phyloP scores from a whole-genome alignment of 1,140 invertebrate genomes.

The Olivierus martensii region DNA sequence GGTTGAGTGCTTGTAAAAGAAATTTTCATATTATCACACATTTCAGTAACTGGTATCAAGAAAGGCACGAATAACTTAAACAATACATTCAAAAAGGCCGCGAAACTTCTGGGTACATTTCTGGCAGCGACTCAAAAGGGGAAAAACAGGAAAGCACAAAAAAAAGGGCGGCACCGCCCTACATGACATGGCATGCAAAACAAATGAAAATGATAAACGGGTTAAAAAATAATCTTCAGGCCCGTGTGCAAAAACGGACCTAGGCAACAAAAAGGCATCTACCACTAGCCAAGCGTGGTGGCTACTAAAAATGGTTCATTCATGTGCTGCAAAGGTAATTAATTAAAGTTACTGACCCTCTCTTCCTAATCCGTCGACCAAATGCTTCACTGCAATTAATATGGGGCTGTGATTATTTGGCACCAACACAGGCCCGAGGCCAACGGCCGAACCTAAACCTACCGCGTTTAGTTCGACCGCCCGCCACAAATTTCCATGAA shows the following conservation, averaged over 20 bases:
- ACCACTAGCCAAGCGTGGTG: no score
- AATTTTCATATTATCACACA: no score
- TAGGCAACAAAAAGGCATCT: no score
- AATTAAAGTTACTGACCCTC: no score
- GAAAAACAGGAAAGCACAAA: not conserved
- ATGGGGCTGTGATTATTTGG: not conserved
- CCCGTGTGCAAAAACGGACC: no score
- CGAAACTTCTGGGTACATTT: no score
- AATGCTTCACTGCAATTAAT: not conserved
- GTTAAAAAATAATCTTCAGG: no score
- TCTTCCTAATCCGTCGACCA: not conserved
- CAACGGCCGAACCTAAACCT: not conserved
- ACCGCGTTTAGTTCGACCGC: no score
- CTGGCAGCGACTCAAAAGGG: no score
- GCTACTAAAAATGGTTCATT: no score
- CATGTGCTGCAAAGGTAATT: no score
- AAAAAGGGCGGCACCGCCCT: not conserved
- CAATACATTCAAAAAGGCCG: not conserved
- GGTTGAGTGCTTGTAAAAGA: conserved; percentile 11
- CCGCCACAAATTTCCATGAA: not conserved
- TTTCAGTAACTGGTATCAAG: not conserved
- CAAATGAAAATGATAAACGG: not conserved
- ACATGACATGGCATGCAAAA: not conserved
- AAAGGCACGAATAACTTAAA: not conserved
- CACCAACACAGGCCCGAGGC: not conserved